Base-by-base conservation (phyloP, 2,888 invertebrate species). In the Asteroscopus sphinx region DNA sequence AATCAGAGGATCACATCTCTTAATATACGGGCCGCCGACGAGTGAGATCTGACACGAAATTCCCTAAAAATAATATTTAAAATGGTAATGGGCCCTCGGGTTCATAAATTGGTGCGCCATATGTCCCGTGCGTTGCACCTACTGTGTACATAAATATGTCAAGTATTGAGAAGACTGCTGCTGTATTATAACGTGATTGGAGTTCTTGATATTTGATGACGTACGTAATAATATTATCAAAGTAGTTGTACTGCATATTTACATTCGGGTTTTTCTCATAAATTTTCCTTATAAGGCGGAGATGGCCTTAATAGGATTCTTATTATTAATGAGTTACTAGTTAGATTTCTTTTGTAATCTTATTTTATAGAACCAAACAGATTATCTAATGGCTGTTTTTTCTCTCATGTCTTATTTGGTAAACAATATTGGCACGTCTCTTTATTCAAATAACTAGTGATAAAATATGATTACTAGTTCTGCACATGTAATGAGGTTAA, bases 11-110 rank as follows among this genome's bases (percentile, higher is more conserved):
- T 93, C 92, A 88, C 92, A 93, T 93, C 94, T 93, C 88, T 87
- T 92, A 91, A 93, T 92, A 92, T 92, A 92, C 88, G 89, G 88
- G 80, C 88, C 83, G 85, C 81, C 89, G 91, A 86, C 89, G 93
- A 94, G 92, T 91, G 94, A 93, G 93, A 94, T 94, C 93, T 94
- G 93, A 94, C 94, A 93, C 92, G 90, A 87, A 92, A 94, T 93
- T 94, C 94, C 94, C 94, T 93, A 94, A 94, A 94, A 94, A 94
- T 94, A 94, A 94, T 94, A 94, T 94, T 94, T 94, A 94, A 94
- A 93, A 93, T 93, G 93, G 93, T 94, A 94, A 94, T 93, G 94
- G 94, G 92, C 79, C 87, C 83, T 86, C 86, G 87, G 86, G 83
- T 92, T 93, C 93, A 94, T 94, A 94, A 94, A 94, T 94, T 93